Percentiles rank a stretch among this genome's conserved stretches.
Conservation (phyloP, 2,113 vertebrate genomes). For the Erythrolamprus reginae region DNA sequence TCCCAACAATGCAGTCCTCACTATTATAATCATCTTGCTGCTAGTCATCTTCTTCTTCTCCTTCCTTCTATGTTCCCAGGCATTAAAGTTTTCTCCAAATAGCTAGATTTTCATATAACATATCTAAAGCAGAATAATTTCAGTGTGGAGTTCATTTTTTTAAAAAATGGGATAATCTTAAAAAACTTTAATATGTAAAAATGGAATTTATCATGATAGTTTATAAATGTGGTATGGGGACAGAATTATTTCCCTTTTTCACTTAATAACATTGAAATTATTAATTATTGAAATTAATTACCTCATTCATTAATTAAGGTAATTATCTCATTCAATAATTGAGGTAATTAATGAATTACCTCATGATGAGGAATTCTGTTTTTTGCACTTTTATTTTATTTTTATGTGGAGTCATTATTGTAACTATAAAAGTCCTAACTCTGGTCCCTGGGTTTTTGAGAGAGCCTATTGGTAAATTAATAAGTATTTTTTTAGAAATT, state of each 20-base stretch:
- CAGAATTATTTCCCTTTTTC: background rate
- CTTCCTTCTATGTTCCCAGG: background rate
- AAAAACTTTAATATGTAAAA: slow-evolving; percentile 16
- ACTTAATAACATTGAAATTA: background rate
- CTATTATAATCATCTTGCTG: background rate
- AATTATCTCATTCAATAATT: too few species aligned
- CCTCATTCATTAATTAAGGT: too few species aligned
- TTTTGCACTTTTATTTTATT: background rate
- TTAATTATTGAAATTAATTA: too few species aligned
- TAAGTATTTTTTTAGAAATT: background rate
- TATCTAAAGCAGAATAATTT: background rate
- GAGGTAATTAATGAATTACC: too few species aligned
- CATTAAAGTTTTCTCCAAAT: background rate
- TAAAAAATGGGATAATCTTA: slow-evolving; percentile 22
- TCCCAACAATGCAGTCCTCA: background rate
- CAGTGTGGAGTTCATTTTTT: background rate
- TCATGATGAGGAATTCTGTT: background rate
- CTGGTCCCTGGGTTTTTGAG: background rate
- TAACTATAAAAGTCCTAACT: background rate
- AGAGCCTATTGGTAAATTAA: background rate
- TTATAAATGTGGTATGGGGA: background rate
- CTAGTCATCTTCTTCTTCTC: background rate
- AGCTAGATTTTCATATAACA: background rate
- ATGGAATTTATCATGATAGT: background rate
- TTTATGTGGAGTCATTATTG: background rate